Conservation (phyloP, 2,797 vertebrate genomes). For the Scolopax bukidnonensis region DNA sequence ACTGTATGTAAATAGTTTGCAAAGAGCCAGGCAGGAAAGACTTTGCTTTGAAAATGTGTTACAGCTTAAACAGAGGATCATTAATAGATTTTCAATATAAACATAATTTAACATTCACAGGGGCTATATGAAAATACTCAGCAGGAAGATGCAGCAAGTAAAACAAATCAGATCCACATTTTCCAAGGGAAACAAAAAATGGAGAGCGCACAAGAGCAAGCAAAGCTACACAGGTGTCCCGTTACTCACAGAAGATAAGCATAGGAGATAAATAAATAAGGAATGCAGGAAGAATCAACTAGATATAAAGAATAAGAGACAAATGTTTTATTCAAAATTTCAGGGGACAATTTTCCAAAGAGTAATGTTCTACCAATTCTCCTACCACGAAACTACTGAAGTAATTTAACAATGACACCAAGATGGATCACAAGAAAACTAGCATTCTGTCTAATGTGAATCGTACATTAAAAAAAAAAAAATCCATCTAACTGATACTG, state of each 20-base stretch:
- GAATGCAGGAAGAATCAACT: constrained; percentile 93
- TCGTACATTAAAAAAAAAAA: neutral
- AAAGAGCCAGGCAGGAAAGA: constrained; percentile 70
- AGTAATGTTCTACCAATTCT: neutral
- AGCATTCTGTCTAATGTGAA: neutral
- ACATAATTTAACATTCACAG: constrained; percentile 62
- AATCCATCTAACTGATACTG: neutral
- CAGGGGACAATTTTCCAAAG: constrained; percentile 37
- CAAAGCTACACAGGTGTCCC: constrained; percentile 81
- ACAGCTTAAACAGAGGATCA: constrained; percentile 58
- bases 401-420: neutral
- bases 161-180: constrained; percentile 74
- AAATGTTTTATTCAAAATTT: constrained; percentile 79
- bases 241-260: constrained; percentile 97
- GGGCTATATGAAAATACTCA: constrained; percentile 64
- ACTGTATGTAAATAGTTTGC: constrained; percentile 38
- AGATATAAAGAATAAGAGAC: constrained; percentile 90
- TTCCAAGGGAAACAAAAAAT: constrained; percentile 66
- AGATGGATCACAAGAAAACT: neutral
- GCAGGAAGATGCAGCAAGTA: constrained; percentile 74
- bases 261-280: constrained; percentile 96
- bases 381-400: neutral
- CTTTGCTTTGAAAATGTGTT: constrained; percentile 53
- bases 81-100: constrained; percentile 52
- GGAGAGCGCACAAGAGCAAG: constrained; percentile 72